Base-by-base conservation (phyloP, 2,888 invertebrate species). In the Mesorhabditis spiculigera region DNA sequence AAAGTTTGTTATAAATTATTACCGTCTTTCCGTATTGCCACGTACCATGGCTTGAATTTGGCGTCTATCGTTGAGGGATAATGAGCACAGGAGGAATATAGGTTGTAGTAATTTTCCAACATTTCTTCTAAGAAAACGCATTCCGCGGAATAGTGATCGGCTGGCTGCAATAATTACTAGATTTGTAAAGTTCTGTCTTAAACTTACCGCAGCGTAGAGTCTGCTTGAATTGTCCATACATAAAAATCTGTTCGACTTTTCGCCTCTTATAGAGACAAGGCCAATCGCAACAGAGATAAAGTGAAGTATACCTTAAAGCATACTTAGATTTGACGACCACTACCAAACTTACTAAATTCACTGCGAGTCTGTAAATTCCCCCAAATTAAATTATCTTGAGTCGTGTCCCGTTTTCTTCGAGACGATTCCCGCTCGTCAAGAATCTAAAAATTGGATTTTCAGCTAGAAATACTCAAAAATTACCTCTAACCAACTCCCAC, bases 201-300 rank as follows among this genome's bases (percentile, higher is more conserved):
- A 5, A 45, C 73, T 68, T 62, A 80, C 80, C 66, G 81, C 76
- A 6, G 81, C 77, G 71, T 85, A 86, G 3, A 86, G 70, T 10
- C 69, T 68, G 28, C 86, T 86, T 4, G 78, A 67, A 44, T 74
- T 70, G 71, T 85, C 82, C 86, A 86, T 86, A 71, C 86, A 86
- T 43, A 86, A 71, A 69, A 77, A 86, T 28, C 79, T 73, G n/a
- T 79, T 77, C 5, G 81, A 77, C 66, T 78, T 80, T 5, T 83
- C 78, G 16, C 85, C 86, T 44, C 84, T 78, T 45, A 86, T 85
- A 67, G 80, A 80, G 28, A 86, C 76, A 28, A 86, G 74, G n/a
- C 86, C 85, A 68, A 86, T 79, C 5, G 86, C 83, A n/a, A 86
- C 80, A 4, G 85, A 80, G n/a, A 86, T 74, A 72, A 86, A 86